phyloP scores from a whole-genome alignment of 2,888 invertebrate genomes.

The Lasius platythorax region DNA sequence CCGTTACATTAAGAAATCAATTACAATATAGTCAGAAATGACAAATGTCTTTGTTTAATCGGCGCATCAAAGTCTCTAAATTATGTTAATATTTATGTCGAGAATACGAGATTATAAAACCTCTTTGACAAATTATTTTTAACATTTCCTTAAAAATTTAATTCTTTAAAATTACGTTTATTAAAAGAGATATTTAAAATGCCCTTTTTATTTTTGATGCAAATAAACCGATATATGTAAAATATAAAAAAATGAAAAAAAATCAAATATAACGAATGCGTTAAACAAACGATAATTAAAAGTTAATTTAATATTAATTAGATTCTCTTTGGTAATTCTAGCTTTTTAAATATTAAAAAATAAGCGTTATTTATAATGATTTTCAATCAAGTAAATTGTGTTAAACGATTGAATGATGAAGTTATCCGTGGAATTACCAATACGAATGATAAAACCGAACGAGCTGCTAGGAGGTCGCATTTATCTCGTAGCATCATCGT shows the following conservation, averaged over 20 bases:
- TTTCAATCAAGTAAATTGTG: not conserved
- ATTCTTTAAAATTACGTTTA: not conserved
- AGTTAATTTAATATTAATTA: not conserved
- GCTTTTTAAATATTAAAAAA: not conserved
- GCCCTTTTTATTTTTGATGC: not conserved
- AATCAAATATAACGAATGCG: not conserved
- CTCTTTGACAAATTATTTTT: not conserved
- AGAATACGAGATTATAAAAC: not conserved
- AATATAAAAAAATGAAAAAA: not conserved
- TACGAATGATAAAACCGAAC: not conserved
- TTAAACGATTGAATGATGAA: not conserved
- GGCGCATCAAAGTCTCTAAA: slow-evolving; percentile 34
- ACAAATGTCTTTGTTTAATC: slow-evolving; percentile 22
- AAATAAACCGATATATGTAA: not conserved
- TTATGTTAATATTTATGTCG: not conserved
- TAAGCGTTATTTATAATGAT: not conserved
- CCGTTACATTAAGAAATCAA: slow-evolving; percentile 62
- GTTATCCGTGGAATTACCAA: slow-evolving; percentile 13
- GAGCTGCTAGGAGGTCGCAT: slow-evolving; percentile 6
- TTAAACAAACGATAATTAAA: not conserved
- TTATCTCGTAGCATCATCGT: slow-evolving; percentile 19
- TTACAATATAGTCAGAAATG: slow-evolving; percentile 36
- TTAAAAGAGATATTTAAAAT: not conserved
- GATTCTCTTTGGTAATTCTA: not conserved
- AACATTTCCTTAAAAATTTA: not conserved